Percentiles rank a stretch among this genome's conserved stretches.
Evolutionary conservation across 2,113 vertebrate species (phyloP).

Genomic region (Tachycineta bicolor): DNA sequence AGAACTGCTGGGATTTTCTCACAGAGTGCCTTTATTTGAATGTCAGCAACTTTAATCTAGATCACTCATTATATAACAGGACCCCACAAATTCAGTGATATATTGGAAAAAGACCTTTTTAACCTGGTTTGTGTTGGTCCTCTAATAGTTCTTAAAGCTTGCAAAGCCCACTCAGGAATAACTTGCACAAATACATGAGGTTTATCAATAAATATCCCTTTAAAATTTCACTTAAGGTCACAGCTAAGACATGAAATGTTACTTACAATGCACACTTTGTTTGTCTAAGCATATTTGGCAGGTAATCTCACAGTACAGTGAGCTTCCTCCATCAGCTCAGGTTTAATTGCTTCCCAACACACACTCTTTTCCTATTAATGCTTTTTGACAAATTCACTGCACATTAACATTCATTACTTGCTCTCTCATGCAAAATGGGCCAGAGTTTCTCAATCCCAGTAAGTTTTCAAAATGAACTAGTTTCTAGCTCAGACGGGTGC

Average conservation of each 20-base stretch:
- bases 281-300: not conserved
- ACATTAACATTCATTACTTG: conserved; percentile 24
- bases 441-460: not conserved
- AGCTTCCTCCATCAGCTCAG: not conserved
- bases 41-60: conserved; percentile 55
- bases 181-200: not conserved
- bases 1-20: conserved; percentile 40
- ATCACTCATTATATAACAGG: conserved; percentile 28
- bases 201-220: not conserved
- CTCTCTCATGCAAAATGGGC: conserved; percentile 2
- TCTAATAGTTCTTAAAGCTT: not conserved
- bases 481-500: not conserved
- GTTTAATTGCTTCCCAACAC: conserved; percentile 32
- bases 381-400: conserved; percentile 41
- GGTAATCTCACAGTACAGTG: not conserved
- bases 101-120: not conserved
- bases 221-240: not conserved
- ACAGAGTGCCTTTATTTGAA: conserved; percentile 15
- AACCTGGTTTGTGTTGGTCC: not conserved
- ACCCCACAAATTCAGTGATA: not conserved
- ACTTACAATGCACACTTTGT: not conserved
- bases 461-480: not conserved
- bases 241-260: not conserved
- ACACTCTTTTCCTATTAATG: not conserved
- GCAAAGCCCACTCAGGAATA: not conserved